Percentiles rank a stretch among this genome's conserved stretches.
These are phyloP conservation scores for Laticauda laticaudata DNA, from an alignment of 2,113 vertebrate genomes.

Conservation along the genomic window DNA sequence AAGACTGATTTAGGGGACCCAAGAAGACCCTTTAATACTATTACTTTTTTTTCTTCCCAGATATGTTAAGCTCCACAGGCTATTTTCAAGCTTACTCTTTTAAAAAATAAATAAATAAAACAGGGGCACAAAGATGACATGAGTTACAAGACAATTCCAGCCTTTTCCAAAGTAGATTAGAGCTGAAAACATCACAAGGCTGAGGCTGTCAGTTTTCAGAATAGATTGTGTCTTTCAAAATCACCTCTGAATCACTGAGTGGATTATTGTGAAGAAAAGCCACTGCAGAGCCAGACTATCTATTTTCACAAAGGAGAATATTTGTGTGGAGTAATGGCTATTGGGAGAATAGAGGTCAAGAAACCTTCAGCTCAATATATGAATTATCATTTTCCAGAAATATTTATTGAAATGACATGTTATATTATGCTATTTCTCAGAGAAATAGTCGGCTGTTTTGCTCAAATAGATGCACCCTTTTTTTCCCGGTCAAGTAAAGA, in stretches of 20 bases:
- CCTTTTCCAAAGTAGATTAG: conserved; percentile 25
- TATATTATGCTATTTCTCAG: conserved; percentile 7
- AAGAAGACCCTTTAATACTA: neutral
- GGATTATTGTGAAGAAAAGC: conserved; percentile 24
- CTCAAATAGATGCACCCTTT: neutral
- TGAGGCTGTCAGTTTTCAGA: conserved; percentile 21
- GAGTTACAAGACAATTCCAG: conserved; percentile 33
- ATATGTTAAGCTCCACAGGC: neutral
- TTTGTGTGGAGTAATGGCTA: conserved; percentile 27
- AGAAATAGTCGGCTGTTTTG: neutral
- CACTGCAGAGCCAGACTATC: neutral
- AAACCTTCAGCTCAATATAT: conserved; percentile 19
- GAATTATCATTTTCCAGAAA: conserved; percentile 22
- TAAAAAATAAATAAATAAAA: neutral
- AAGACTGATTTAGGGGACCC: neutral
- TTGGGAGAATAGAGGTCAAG: conserved; percentile 18
- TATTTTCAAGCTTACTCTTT: neutral
- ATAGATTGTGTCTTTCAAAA: conserved; percentile 33
- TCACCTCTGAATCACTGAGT: conserved; percentile 12
- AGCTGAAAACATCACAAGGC: conserved; percentile 13
- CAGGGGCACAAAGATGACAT: conserved; percentile 8
- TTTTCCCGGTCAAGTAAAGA: neutral
- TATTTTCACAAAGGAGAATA: conserved; percentile 22
- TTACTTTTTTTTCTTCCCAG: neutral
- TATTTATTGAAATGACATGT: conserved; percentile 26